These are phyloP conservation scores for Acronicta psi DNA, from an alignment of 2,888 invertebrate genomes.

Conservation along the genomic window DNA sequence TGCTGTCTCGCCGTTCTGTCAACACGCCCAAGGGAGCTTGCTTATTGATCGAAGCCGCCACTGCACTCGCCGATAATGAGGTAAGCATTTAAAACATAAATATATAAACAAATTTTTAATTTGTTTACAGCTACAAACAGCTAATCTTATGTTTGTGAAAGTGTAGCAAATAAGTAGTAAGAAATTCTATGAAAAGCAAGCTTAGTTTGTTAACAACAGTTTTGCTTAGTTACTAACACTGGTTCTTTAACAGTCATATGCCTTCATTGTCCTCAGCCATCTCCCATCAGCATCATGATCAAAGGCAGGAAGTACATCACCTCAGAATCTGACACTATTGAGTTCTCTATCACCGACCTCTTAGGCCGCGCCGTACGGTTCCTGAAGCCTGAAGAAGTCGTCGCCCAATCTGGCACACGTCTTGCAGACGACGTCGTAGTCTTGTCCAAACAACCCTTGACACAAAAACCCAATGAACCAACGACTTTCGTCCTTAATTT, in stretches of 20 bases:
- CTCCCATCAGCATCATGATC: slow-evolving; percentile 95
- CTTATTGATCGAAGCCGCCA: slow-evolving; percentile 93
- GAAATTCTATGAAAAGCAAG: no score
- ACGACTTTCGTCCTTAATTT: slow-evolving; percentile 94
- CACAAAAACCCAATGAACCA: slow-evolving; percentile 87
- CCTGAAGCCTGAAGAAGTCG: slow-evolving; percentile 90
- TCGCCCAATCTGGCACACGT: slow-evolving; percentile 93
- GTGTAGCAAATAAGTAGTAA: no score
- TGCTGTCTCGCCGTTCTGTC: slow-evolving; percentile 96
- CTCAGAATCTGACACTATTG: slow-evolving; percentile 92
- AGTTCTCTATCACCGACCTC: slow-evolving; percentile 92
- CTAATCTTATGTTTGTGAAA: no score
- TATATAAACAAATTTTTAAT: no score
- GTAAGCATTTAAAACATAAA: slow-evolving; percentile 78
- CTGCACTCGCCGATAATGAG: slow-evolving; percentile 91
- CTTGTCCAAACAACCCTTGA: slow-evolving; percentile 90
- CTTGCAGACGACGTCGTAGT: slow-evolving; percentile 93
- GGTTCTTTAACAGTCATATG: no score
- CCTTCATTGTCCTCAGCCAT: slow-evolving; percentile 82
- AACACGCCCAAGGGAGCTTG: slow-evolving; percentile 95
- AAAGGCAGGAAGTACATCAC: slow-evolving; percentile 94
- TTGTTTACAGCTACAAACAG: no score
- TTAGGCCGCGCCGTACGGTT: slow-evolving; percentile 92
- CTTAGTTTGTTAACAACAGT: no score
- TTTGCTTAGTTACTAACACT: no score